These are phyloP conservation scores for Phoxinus phoxinus DNA, from an alignment of 2,113 vertebrate genomes.

Conservation along the genomic window DNA sequence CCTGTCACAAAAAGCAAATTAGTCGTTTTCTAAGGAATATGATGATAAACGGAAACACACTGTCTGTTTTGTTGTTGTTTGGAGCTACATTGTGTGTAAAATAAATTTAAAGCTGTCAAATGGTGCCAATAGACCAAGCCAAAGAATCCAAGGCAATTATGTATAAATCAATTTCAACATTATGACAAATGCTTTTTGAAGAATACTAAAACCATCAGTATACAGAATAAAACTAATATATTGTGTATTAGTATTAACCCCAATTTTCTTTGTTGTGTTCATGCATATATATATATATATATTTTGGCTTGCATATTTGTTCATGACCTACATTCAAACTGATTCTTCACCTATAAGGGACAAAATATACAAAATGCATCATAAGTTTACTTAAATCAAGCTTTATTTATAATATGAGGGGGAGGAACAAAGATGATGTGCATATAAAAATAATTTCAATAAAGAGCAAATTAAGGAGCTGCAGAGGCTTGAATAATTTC, in stretches of 20 bases:
- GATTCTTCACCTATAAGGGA: slow-evolving; percentile 17
- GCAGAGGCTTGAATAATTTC: slow-evolving; percentile 38
- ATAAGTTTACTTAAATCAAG: slow-evolving; percentile 46
- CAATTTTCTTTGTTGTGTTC: neutral
- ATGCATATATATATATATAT: neutral
- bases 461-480: slow-evolving; percentile 41
- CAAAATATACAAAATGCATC: slow-evolving; percentile 57
- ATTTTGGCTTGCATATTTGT: neutral
- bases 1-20: neutral
- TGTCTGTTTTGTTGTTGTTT: neutral
- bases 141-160: neutral
- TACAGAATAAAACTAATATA: neutral
- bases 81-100: neutral
- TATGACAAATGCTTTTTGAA: neutral
- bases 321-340: slow-evolving; percentile 9
- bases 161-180: neutral
- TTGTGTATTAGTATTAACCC: neutral
- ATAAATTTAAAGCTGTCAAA: neutral
- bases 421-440: slow-evolving; percentile 31
- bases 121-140: neutral
- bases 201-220: neutral
- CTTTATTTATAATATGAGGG: slow-evolving; percentile 50
- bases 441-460: slow-evolving; percentile 38
- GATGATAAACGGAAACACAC: neutral
- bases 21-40: neutral